Base-by-base conservation (phyloP, 2,113 vertebrate genomes). In the Corydoras sp. region DNA sequence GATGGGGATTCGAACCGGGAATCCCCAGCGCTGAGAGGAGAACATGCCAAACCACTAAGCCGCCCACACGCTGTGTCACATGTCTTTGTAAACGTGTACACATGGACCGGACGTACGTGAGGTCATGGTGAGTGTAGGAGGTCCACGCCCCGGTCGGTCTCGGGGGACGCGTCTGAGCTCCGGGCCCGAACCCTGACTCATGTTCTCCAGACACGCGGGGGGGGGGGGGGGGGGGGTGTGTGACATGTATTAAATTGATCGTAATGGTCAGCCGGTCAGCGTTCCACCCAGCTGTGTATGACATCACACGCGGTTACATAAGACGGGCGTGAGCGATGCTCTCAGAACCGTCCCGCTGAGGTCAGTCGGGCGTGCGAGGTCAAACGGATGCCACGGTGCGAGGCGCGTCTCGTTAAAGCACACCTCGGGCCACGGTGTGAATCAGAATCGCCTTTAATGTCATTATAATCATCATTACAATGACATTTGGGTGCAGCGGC, bases 251-350 rank as follows among this genome's bases (percentile, higher is more conserved):
- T 71, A 50, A 77, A 64, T 50, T 73, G 55, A 77, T 10, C 4
- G 12, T 32, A 31, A 56, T 35, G 13, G 30, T 15, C 53, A 24
- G 18, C 12, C 15, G 10, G 14, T 11, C 49, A 43, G 13, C 5
- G 35, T 55, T 73, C 62, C 76, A 73, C 76, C 71, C 76, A 65
- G 32, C 61, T 9, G 30, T 11, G 35, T 31, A 62, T 62, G 11
- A 35, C 60, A 62, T 62, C 61, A 62, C 2, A 48, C 32, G 5
- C 12, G 2, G 32, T 62, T 15, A 32, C 12, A 56, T 56, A 56
- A 56, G n/a, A 14, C 2, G 54, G n/a, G 35, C 2, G 4, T 43
- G 35, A 43, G 35, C 7, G 7, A 43, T 2, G 35, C 35, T 5
- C 7, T 43, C 7, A 43, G 35, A 43, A 43, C 7, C 4, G 7